Base-by-base conservation (phyloP, 2,797 vertebrate species). In the Acanthiza pusilla region DNA sequence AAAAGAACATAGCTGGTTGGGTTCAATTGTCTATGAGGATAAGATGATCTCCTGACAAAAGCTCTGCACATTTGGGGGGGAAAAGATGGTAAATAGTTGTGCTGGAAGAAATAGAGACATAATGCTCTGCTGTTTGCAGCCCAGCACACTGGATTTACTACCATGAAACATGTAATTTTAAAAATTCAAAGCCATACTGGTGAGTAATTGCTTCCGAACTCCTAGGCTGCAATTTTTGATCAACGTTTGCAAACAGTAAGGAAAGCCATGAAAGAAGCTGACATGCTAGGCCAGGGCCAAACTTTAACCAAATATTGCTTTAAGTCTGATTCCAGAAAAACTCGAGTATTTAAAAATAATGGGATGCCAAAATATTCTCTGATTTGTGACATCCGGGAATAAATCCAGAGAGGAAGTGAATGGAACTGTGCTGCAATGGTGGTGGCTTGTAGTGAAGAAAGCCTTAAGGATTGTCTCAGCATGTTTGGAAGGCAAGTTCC, bases 61-160 rank as follows among this genome's bases (percentile, higher is more conserved):
- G 6, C 13, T 67, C 36, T 86, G 7, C 10, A 65, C 9, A 16
- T 79, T 85, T 9, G 0, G 5, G 9, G 16, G 16, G 12, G 0
- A 58, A 63, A 83, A 72, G 5, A 9, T 36, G 36, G 50, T 45
- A 92, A 78, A 72, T 55, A 40, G 14, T n/a, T 81, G 38, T 51
- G 13, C 66, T 86, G 27, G 38, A 76, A 89, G 71, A 77, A 92
- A 73, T 3, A n/a, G 34, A 92, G 32, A 45, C 18, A 25, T 14
- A 68, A 13, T 2, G 22, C 19, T 45, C 36, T 84, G 47, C 27
- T 77, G 14, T 88, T 75, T 11, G 1, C 34, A 81, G 66, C 30
- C 11, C 42, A 84, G 5, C 1, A 4, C 68, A 45, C 21, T 89
- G 67, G 21, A 36, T 87, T 87, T 82, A 9, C 25, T 58, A 3